phyloP scores from a whole-genome alignment of 30 jellyfish, hydroid and myxozoan species.

The Cassiopea xamachana region DNA sequence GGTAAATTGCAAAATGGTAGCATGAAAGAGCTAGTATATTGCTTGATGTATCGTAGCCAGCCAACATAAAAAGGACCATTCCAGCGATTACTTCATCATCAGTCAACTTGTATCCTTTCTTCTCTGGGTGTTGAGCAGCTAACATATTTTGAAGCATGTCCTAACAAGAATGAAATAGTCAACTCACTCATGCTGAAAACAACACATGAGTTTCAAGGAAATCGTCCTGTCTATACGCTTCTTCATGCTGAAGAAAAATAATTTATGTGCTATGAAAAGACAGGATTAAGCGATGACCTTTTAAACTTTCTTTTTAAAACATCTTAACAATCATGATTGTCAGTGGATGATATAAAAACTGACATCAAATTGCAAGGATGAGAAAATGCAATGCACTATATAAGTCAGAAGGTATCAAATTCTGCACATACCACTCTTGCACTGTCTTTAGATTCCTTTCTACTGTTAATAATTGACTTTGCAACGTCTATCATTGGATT shows the following conservation, averaged over 20 bases:
- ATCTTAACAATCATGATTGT: no score
- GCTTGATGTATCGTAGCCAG: constrained; percentile 85
- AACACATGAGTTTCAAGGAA: background rate
- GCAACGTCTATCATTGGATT: constrained; percentile 38
- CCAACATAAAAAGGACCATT: constrained; percentile 55
- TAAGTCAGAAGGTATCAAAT: background rate
- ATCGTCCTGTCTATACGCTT: background rate
- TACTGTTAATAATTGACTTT: constrained; percentile 5
- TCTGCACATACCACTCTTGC: constrained; percentile 15
- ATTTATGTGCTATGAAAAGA: no score
- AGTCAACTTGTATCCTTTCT: constrained; percentile 43
- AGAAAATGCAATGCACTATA: background rate
- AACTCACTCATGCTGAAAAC: background rate
- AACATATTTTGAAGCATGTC: constrained; percentile 55
- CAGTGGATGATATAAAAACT: no score
- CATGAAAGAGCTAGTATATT: constrained; percentile 46
- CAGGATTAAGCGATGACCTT: no score
- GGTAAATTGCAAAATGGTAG: constrained; percentile 71
- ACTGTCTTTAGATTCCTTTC: background rate
- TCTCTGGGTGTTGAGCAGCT: constrained; percentile 57
- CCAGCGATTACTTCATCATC: constrained; percentile 71
- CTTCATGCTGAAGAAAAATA: no score
- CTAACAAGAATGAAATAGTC: background rate
- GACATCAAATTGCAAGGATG: background rate
- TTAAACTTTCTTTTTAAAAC: no score